Base-by-base conservation (phyloP, 2,888 invertebrate species). In the Holacanthella duospinosa region DNA sequence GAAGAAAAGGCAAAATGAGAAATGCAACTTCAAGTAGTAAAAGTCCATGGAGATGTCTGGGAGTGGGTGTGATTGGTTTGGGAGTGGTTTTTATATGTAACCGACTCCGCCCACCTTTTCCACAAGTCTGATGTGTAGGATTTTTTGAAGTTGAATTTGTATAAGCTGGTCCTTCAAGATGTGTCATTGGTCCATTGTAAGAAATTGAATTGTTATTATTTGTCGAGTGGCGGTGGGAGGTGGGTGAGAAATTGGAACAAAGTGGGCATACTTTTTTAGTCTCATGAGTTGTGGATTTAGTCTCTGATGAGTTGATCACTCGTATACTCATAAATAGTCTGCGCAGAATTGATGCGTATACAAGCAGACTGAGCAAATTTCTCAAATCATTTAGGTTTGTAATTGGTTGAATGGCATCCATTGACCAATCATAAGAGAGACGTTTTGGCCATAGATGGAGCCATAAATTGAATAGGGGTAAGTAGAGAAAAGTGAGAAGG, bases 351-450 rank as follows among this genome's bases (percentile, higher is more conserved):
- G 80, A 75, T 2, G 80, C 79, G 78, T 94, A 96, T 76, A 95
- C 87, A 65, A 85, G 79, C 26, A 86, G 75, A 2, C 90, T 85
- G 67, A 85, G 81, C 62, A 89, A 76, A 77, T 93, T 93, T 69
- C 96, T 83, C 3, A 82, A 80, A 77, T 97, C 96, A 74, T 84
- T 80, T 24, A 90, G 73, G 29, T 85, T 83, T 57, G 85, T 85
- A 72, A 97, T 85, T 66, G 90, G 83, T 9, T 94, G 93, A 74
- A 97, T 86, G 1, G 96, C 88, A 74, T 94, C 93, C 96, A 97
- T 96, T 28, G 95, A 94, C 97, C 96, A 97, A 79, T 97, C 96
- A 80, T 95, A 97, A 78, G 94, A 94, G 62, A 97, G 82, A 72
- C 86, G 85, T 73, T 84, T 84, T 4, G 96, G 96, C 77, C 86